Base-by-base conservation (phyloP, 2,113 vertebrate species). In the Perca flavescens region DNA sequence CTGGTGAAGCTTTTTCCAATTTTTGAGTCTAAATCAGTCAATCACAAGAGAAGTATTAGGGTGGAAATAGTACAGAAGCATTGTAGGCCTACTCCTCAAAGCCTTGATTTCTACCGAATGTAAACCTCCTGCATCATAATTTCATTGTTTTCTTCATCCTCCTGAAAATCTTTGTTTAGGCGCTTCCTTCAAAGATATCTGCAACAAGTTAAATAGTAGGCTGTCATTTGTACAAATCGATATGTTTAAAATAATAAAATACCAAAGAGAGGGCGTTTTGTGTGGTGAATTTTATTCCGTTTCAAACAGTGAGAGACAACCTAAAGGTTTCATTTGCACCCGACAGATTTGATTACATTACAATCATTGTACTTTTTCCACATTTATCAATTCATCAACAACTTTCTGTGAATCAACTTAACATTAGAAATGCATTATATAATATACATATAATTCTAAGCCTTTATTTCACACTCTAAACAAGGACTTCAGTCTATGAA, bases 281-380 rank as follows among this genome's bases (percentile, higher is more conserved):
- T 54, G 50, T n/a, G 21, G 4, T 28, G 40, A 5, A 31, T 75
- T 93, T 92, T 91, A 90, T 90, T 92, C 60, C 60, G 21, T 75
- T 79, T 80, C 4, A 62, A 63, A 65, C 62, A 73, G 17, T 53
- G 19, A 87, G 12, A 79, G 56, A 75, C 62, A 88, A 19, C 21
- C 13, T 57, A 1, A 65, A 63, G 64, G 56, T 53, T 69, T 83
- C 36, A 70, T 74, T 87, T 86, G 49, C 25, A 71, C 40, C 49
- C 75, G 69, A 58, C 22, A 77, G 49, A 49, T 75, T 79, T 53
- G 83, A 80, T 83, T 60, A 67, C 56, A 79, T 73, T 64, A 67
- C 75, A 84, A 89, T 60, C 3, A 71, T 67, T 68, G n/a, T 2
- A 76, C 50, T 84, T 66, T 43, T 43, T 13, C 58, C 50, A 75